phyloP scores from a whole-genome alignment of 2,797 vertebrate genomes.

The Galagoides demidoff region DNA sequence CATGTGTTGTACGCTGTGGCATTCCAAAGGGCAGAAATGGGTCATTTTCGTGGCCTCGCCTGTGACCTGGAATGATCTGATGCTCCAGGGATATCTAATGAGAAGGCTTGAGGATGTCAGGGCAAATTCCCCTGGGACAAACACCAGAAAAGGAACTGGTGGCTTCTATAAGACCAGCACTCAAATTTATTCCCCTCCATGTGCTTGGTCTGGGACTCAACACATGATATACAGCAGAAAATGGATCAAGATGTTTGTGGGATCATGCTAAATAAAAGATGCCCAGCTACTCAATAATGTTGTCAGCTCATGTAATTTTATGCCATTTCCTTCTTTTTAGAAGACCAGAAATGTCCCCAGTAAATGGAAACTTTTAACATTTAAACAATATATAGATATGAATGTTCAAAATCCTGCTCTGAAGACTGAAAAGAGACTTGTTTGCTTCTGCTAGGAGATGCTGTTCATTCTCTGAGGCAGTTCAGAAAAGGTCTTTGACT shows the following conservation, averaged over 20 bases:
- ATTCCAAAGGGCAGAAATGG: background rate
- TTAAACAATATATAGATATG: conserved; percentile 39
- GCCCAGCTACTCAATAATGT: background rate
- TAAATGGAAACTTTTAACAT: background rate
- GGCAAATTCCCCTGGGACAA: background rate
- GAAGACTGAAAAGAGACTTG: background rate
- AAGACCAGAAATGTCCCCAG: background rate
- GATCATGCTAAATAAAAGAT: background rate
- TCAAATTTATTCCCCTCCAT: background rate
- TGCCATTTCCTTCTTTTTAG: background rate
- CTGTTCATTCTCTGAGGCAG: conserved; percentile 38
- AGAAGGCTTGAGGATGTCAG: background rate
- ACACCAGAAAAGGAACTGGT: background rate
- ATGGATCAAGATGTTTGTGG: background rate
- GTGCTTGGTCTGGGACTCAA: background rate
- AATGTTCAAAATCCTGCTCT: background rate
- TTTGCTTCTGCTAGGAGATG: conserved; percentile 12
- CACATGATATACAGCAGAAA: background rate
- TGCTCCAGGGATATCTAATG: background rate
- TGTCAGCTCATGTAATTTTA: background rate
- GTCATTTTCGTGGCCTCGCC: background rate
- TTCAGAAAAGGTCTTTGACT: conserved; percentile 54
- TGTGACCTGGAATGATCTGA: background rate
- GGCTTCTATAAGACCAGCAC: background rate
- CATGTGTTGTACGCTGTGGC: background rate